Evolutionary conservation across 2,888 invertebrate genomes (phyloP).

Genomic region (Nasonovia ribisnigri): DNA sequence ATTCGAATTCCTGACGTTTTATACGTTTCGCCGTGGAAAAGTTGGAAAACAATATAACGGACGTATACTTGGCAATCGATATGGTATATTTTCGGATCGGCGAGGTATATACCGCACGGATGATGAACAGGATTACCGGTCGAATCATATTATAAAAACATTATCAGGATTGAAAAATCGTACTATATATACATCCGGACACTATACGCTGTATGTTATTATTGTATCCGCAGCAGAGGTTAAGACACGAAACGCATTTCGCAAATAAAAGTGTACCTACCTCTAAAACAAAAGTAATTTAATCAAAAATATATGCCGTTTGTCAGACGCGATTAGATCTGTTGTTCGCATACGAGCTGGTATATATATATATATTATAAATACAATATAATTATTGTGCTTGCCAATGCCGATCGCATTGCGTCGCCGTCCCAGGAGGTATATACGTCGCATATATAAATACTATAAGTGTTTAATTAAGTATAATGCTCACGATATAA

Average conservation of each 20-base stretch:
- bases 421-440: not conserved
- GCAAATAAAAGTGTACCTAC: not conserved
- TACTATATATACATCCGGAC: not conserved
- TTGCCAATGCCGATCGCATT: not conserved
- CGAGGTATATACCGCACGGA: not conserved
- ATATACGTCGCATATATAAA: not conserved
- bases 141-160: not conserved
- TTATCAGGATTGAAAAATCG: slow-evolving; percentile 15
- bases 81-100: not conserved
- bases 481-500: not conserved
- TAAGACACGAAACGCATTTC: not conserved
- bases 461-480: not conserved
- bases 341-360: not conserved
- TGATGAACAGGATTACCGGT: not conserved
- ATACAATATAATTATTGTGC: not conserved
- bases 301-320: not conserved
- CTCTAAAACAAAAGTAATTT: slow-evolving; percentile 25
- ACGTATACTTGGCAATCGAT: not conserved
- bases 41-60: not conserved
- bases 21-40: not conserved
- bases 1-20: not conserved
- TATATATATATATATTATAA: not conserved
- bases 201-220: too few species aligned
- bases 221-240: not conserved
- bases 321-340: slow-evolving; percentile 17